Conservation (phyloP, 2,797 vertebrate genomes). For the Cyprinodon diabolis region DNA sequence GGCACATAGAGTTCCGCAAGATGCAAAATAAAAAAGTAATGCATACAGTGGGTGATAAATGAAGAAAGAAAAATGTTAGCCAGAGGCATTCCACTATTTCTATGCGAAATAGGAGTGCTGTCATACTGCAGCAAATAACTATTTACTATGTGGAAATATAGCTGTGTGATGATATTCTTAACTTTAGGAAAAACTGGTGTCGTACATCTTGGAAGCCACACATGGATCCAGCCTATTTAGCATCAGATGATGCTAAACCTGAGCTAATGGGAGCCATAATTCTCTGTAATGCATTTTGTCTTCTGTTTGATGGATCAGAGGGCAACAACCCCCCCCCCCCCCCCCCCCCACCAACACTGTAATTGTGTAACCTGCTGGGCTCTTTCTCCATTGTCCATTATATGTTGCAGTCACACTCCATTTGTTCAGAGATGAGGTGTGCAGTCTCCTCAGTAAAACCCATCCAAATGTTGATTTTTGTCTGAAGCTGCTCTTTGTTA, state of each 20-base stretch:
- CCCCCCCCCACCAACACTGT: conserved; percentile 7
- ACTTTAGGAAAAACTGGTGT: conserved; percentile 6
- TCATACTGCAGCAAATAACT: background rate
- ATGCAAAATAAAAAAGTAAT: background rate
- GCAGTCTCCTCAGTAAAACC: conserved; percentile 35
- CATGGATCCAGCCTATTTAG: conserved; percentile 50
- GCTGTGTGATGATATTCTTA: background rate
- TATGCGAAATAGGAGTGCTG: background rate
- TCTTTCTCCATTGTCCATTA: background rate
- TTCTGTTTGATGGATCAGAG: conserved; percentile 41
- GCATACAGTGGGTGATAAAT: background rate
- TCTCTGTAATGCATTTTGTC: conserved; percentile 45
- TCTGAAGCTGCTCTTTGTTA: conserved; percentile 37
- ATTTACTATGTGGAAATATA: background rate
- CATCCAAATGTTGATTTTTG: conserved; percentile 44
- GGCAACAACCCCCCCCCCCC: background rate
- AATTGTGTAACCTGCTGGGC: conserved; percentile 38
- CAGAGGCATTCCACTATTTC: background rate
- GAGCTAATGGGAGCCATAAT: conserved; percentile 46
- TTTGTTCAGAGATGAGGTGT: conserved; percentile 64
- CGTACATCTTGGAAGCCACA: conserved; percentile 21
- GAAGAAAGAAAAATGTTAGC: background rate
- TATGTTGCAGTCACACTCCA: conserved; percentile 41
- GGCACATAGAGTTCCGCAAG: conserved; percentile 8
- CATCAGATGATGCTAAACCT: conserved; percentile 48